These are phyloP conservation scores for Sarcophilus harrisii DNA, from an alignment of 2,797 vertebrate species.

Conservation along the genomic window DNA sequence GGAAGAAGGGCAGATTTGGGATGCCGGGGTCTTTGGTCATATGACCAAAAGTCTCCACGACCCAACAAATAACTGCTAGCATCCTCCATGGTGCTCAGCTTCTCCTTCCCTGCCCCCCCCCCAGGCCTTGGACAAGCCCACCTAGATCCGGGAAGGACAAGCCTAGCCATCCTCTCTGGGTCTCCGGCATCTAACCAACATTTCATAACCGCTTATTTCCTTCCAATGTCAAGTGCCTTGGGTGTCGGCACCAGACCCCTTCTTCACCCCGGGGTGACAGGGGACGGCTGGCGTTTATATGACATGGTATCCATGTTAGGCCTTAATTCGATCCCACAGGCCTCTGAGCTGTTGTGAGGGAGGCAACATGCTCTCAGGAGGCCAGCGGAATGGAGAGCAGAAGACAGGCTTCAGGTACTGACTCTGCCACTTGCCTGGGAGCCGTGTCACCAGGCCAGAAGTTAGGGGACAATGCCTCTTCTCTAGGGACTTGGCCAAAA, in stretches of 20 bases:
- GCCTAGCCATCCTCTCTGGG: slow-evolving; percentile 21
- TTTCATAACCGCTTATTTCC: not conserved
- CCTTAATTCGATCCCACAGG: not conserved
- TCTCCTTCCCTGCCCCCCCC: slow-evolving; percentile 26
- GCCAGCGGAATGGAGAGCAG: not conserved
- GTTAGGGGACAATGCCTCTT: not conserved
- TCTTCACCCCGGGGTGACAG: slow-evolving; percentile 26
- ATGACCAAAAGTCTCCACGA: slow-evolving; percentile 39
- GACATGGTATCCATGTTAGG: not conserved
- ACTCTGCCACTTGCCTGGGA: not conserved
- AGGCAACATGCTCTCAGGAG: not conserved
- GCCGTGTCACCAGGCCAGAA: not conserved
- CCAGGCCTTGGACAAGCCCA: slow-evolving; percentile 33
- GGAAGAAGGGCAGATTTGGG: slow-evolving; percentile 52
- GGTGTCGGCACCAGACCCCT: slow-evolving; percentile 26
- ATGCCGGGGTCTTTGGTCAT: slow-evolving; percentile 46
- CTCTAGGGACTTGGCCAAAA: not conserved
- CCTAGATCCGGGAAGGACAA: not conserved
- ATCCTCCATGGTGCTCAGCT: slow-evolving; percentile 5
- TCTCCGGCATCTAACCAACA: not conserved
- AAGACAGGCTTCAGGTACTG: not conserved
- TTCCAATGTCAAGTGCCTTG: not conserved
- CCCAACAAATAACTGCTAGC: not conserved
- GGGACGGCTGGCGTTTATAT: not conserved
- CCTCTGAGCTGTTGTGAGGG: not conserved